Evolutionary conservation across 2,888 invertebrate genomes (phyloP), one percentile per base, ranked within the genome.

Genomic region (Eurytoma californica): DNA sequence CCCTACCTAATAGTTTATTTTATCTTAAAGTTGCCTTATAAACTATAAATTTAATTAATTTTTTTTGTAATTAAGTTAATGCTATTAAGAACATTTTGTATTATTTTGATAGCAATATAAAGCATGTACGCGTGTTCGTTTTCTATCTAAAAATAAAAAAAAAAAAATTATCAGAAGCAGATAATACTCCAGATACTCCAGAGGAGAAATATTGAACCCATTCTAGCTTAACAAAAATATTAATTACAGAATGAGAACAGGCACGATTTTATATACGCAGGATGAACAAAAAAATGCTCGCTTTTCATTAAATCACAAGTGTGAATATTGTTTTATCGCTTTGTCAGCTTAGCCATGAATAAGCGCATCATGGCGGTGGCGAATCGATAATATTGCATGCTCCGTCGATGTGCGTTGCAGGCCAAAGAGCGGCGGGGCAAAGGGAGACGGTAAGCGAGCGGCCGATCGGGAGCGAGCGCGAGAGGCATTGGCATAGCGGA

Each of bases 281-380:
- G 2, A 49, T 18, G 9, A 24, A 20, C 14, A 55, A 65, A 72
- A 66, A 57, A 51, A 9, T 16, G 18, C 39, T 18, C 14, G 47
- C 39, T 74, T 75, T 65, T 76, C 69, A 69, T 76, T 63, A 55
- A 63, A 18, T 28, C 14, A 13, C 30, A 20, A 58, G 60, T 12
- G 57, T 49, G 66, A 77, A 77, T 68, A 72, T 77, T 72, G 58
- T 77, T 77, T 77, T 72, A 66, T 72, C 66, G 66, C 66, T 65
- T 72, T 61, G 68, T 76, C 75, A 75, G 61, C 39, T 68, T 67
- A 66, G 72, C 28, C 60, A 60, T 58, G 55, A 20, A 77, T 30
- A 65, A 77, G 16, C 60, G 60, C 61, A 68, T 39, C 18, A 39
- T 47, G 47, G 47, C 30, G 18, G 18, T n/a, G 24, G 14, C 16